phyloP scores from a whole-genome alignment of 2,797 vertebrate species.

The Eupleurogrammus muticus region DNA sequence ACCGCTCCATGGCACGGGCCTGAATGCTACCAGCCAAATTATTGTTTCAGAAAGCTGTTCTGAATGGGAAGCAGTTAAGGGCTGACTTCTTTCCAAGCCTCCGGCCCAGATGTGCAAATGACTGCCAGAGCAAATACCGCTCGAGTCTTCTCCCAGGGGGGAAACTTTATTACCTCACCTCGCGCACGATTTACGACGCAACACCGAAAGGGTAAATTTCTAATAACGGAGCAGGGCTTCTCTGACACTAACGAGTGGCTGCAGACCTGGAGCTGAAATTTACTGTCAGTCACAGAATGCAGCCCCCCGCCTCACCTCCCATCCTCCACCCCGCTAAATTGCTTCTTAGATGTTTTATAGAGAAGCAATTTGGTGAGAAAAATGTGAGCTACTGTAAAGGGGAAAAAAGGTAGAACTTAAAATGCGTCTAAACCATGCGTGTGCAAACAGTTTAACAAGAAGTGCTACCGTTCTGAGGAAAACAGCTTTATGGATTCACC shows the following conservation, averaged over 20 bases:
- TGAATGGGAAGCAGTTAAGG: slow-evolving; percentile 50
- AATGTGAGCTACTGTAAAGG: slow-evolving; percentile 52
- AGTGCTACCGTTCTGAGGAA: slow-evolving; percentile 2
- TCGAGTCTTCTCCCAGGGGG: slow-evolving; percentile 53
- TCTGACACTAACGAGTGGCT: slow-evolving; percentile 71
- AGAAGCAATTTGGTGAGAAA: slow-evolving; percentile 63
- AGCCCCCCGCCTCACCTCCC: slow-evolving; percentile 12
- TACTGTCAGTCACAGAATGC: slow-evolving; percentile 66
- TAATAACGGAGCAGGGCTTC: slow-evolving; percentile 60
- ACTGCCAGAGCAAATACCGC: slow-evolving; percentile 56
- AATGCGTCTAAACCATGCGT: slow-evolving; percentile 18
- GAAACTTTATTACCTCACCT: slow-evolving; percentile 67
- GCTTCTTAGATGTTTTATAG: slow-evolving; percentile 64
- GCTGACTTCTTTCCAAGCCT: slow-evolving; percentile 41
- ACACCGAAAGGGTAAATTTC: slow-evolving; percentile 69
- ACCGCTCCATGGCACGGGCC: slow-evolving; percentile 6
- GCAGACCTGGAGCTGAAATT: slow-evolving; percentile 53
- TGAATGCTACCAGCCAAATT: slow-evolving; percentile 36
- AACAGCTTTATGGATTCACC: slow-evolving; percentile 5
- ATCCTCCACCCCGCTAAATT: slow-evolving; percentile 45
- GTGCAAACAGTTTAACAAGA: slow-evolving; percentile 1
- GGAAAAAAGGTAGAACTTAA: slow-evolving; percentile 30
- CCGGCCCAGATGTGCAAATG: slow-evolving; percentile 60
- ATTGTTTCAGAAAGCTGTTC: slow-evolving; percentile 45
- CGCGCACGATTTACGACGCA: slow-evolving; percentile 61